A percentile compares a stretch with the other conserved stretches of the same genome.
These are phyloP conservation scores for Acrocephalus kingi DNA, from an alignment of 2,113 vertebrate species.

Conservation along the genomic window DNA sequence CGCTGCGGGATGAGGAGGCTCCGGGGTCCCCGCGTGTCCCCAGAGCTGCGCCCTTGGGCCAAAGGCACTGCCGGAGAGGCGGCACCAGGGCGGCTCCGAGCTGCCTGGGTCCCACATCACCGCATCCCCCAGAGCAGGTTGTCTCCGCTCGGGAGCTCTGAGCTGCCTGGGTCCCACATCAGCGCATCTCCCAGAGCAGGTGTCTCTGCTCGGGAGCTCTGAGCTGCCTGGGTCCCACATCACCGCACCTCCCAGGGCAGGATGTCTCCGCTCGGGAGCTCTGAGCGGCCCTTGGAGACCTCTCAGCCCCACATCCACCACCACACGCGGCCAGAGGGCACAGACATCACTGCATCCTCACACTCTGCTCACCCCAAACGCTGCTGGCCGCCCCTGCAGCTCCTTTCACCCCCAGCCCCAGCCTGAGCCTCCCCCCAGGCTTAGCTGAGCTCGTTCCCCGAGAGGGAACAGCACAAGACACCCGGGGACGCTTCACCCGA, in stretches of 20 bases:
- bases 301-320: accelerated
- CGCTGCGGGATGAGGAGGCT: not conserved
- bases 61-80: accelerated
- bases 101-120: no score
- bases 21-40: not conserved
- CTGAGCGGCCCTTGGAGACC: accelerated
- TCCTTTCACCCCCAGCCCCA: not conserved
- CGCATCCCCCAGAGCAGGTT: no score
- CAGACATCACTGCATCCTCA: accelerated
- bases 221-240: not conserved
- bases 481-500: accelerated
- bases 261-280: not conserved
- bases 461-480: accelerated
- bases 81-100: accelerated
- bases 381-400: not conserved
- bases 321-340: accelerated
- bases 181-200: accelerated
- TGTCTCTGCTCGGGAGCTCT: not conserved
- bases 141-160: no score
- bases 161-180: not conserved
- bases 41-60: not conserved
- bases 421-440: accelerated
- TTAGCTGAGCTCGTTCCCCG: accelerated
- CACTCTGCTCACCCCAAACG: accelerated
- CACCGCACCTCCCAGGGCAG: accelerated